A percentile compares a stretch with the other conserved stretches of the same genome.
phyloP scores from a whole-genome alignment of 2,888 invertebrate species.

The Linyphia triangularis region DNA sequence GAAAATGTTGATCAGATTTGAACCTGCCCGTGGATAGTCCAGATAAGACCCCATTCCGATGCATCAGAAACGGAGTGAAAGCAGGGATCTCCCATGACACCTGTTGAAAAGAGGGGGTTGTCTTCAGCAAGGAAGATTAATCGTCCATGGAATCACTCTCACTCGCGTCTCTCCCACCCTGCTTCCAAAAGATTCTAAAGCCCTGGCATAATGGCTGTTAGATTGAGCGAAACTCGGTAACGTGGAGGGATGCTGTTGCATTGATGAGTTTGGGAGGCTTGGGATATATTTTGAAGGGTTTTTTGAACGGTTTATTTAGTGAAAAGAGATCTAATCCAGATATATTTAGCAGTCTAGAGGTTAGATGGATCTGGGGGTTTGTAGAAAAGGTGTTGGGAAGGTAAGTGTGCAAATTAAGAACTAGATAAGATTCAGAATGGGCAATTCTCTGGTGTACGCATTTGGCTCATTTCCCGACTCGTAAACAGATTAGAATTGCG shows the following conservation, averaged over 20 bases:
- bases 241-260: conserved; percentile 15
- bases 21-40: not conserved
- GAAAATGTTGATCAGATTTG: conserved; percentile 15
- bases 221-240: conserved; percentile 23
- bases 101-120: conserved; percentile 56
- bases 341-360: too few species aligned
- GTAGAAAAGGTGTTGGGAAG: too few species aligned
- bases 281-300: conserved; percentile 3
- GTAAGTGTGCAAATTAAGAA: too few species aligned
- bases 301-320: not conserved
- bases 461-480: too few species aligned
- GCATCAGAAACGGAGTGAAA: conserved; percentile 10
- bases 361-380: too few species aligned
- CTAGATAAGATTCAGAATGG: too few species aligned
- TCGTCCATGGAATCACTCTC: conserved; percentile 36
- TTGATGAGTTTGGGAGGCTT: not conserved
- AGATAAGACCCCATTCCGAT: conserved; percentile 23
- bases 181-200: conserved; percentile 10
- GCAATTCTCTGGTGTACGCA: too few species aligned
- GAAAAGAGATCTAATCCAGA: not conserved
- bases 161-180: not conserved
- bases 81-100: conserved; percentile 52
- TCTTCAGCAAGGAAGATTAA: conserved; percentile 50
- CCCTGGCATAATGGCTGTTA: conserved; percentile 33
- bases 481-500: too few species aligned